Evolutionary conservation across 2,113 vertebrate species (phyloP).

Genomic region (Gnathonemus echidnorhynchus): DNA sequence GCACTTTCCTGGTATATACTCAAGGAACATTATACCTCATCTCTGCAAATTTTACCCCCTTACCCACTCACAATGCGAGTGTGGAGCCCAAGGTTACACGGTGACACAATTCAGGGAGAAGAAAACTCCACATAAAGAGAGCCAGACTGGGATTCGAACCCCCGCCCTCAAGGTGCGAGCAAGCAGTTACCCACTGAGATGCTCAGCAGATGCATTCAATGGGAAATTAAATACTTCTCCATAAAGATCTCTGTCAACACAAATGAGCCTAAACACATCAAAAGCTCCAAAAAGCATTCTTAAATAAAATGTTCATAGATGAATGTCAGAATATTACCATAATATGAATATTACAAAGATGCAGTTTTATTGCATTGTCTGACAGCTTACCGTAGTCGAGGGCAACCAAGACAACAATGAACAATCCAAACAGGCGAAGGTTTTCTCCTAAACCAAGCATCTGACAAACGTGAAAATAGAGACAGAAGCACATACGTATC

Average conservation of each 20-base stretch:
- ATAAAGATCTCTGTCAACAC: neutral
- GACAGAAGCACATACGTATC: neutral
- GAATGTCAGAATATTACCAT: neutral
- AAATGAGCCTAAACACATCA: neutral
- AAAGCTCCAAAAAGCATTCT: neutral
- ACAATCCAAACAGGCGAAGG: neutral
- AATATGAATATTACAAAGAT: neutral
- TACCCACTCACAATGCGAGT: too few relatives aligned
- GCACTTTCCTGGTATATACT: neutral
- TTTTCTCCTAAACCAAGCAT: neutral
- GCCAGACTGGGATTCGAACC: neutral
- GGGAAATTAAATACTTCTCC: neutral
- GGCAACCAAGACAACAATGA: neutral
- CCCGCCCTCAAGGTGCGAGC: neutral
- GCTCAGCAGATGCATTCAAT: neutral
- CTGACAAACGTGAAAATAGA: neutral
- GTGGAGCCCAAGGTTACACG: neutral
- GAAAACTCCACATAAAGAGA: neutral
- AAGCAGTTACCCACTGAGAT: neutral
- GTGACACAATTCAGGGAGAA: neutral
- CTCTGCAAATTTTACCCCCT: too few relatives aligned
- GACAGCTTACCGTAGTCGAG: neutral
- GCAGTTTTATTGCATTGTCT: neutral
- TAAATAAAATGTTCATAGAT: neutral
- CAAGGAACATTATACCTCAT: neutral